Percentiles rank a stretch among this genome's conserved stretches.
phyloP scores from a whole-genome alignment of 2,113 vertebrate species.

The Oceanites oceanicus region DNA sequence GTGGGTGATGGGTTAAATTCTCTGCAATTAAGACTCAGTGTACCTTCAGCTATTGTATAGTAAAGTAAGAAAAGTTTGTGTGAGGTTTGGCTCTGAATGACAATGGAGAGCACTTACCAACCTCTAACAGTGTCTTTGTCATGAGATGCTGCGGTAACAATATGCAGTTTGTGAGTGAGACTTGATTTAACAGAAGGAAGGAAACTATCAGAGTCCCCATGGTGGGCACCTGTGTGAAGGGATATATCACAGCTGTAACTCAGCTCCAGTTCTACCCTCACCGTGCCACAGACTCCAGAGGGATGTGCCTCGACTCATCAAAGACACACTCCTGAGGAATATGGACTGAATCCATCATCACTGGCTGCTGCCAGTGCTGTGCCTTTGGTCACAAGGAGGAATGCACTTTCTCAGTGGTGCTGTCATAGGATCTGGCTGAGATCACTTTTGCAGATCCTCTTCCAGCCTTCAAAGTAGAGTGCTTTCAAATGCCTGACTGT shows the following conservation, averaged over 20 bases:
- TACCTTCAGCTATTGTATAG: background rate
- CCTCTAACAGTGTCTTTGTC: background rate
- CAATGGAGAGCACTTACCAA: background rate
- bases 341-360: background rate
- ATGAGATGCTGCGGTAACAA: background rate
- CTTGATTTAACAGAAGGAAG: background rate
- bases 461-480: background rate
- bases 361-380: background rate
- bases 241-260: background rate
- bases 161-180: background rate
- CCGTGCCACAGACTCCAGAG: background rate
- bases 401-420: background rate
- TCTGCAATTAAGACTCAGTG: background rate
- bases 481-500: background rate
- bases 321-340: background rate
- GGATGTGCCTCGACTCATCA: background rate
- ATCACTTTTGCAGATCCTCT: background rate
- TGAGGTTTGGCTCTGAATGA: background rate
- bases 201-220: background rate
- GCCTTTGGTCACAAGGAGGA: background rate
- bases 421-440: background rate
- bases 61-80: background rate
- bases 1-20: background rate
- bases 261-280: background rate
- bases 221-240: background rate